These are phyloP conservation scores for Tapirus terrestris DNA, from an alignment of 2,113 vertebrate genomes.

Conservation along the genomic window DNA sequence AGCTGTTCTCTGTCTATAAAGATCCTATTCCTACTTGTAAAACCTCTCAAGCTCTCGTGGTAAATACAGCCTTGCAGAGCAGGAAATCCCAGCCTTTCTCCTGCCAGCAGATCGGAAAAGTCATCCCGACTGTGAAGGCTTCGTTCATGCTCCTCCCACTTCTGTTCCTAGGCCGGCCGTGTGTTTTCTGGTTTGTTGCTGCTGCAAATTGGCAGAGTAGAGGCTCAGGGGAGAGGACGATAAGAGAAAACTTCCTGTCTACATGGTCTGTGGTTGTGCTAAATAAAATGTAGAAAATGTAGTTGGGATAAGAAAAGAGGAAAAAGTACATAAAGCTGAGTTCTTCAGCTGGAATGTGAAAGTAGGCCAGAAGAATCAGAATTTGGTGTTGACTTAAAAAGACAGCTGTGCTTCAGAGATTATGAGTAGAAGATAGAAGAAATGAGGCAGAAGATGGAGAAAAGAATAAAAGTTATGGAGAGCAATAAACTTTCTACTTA, in stretches of 20 bases:
- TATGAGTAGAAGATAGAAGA: background rate
- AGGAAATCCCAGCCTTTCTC: background rate
- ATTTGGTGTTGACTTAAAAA: background rate
- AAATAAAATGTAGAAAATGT: background rate
- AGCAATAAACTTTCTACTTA: background rate
- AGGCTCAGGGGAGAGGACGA: background rate
- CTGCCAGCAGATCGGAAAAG: background rate
- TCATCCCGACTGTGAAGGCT: background rate
- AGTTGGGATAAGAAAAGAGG: background rate
- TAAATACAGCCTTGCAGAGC: background rate
- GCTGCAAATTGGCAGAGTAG: background rate
- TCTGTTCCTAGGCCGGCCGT: background rate
- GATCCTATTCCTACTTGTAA: background rate
- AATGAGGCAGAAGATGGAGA: background rate
- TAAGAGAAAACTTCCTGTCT: background rate
- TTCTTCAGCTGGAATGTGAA: background rate
- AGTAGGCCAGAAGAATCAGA: background rate
- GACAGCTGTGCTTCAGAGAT: background rate
- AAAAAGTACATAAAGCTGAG: background rate
- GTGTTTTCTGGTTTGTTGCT: background rate
- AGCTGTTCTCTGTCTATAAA: background rate
- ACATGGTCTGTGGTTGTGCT: background rate
- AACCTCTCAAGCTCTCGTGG: slow-evolving; percentile 4
- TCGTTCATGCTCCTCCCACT: background rate
- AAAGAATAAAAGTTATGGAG: background rate